Percentiles rank a stretch among this genome's conserved stretches.
Evolutionary conservation across 2,888 invertebrate species (phyloP).

Genomic region (Anticlea derivata): DNA sequence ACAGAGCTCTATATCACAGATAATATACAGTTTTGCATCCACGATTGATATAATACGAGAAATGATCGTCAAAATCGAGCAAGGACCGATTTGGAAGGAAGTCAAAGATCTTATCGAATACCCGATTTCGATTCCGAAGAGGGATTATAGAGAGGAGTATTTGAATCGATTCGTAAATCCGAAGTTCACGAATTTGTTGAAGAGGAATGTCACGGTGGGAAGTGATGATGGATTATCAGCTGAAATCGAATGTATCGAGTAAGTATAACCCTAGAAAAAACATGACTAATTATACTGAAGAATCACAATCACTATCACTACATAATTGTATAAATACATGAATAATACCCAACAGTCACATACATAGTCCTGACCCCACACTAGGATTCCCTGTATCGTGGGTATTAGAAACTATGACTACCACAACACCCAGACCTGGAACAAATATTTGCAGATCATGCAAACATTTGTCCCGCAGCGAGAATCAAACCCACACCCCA

Average conservation of each 20-base stretch:
- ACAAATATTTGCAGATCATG: no score
- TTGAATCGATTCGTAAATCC: conserved; percentile 73
- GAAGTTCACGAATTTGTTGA: conserved; percentile 62
- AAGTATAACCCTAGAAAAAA: conserved; percentile 42
- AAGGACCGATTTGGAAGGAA: conserved; percentile 53
- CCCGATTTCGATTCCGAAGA: conserved; percentile 61
- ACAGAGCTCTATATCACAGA: conserved; percentile 86
- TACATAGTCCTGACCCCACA: no score
- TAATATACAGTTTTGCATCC: conserved; percentile 85
- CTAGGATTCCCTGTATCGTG: no score
- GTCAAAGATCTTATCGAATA: conserved; percentile 79
- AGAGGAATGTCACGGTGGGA: conserved; percentile 42
- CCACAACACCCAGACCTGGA: no score
- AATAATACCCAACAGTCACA: no score
- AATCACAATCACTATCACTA: no score
- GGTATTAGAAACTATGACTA: no score
- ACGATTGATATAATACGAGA: conserved; percentile 82
- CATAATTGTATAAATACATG: no score
- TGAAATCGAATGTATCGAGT: conserved; percentile 79
- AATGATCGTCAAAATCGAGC: conserved; percentile 59
- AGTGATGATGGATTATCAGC: conserved; percentile 31
- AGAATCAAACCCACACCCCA: no score
- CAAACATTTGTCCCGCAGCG: no score
- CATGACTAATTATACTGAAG: neutral
- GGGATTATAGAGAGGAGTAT: conserved; percentile 51